phyloP scores from a whole-genome alignment of 2,888 invertebrate genomes.

The Xiphydria camelus region DNA sequence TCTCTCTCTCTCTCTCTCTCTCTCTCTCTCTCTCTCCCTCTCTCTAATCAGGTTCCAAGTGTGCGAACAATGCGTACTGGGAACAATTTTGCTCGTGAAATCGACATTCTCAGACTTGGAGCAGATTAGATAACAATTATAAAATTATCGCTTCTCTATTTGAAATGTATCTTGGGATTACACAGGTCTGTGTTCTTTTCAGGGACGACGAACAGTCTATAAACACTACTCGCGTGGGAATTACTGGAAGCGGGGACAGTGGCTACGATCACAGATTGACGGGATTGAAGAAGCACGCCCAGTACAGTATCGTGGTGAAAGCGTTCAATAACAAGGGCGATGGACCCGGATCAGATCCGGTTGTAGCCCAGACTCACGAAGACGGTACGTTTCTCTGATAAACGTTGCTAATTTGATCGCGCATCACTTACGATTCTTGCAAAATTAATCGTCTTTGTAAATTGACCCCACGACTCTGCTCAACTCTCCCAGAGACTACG shows the following conservation, averaged over 20 bases:
- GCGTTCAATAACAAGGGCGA: slow-evolving; percentile 86
- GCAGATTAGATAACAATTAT: too few relatives aligned
- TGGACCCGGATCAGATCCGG: slow-evolving; percentile 81
- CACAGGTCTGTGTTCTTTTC: slow-evolving; percentile 1
- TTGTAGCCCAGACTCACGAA: slow-evolving; percentile 79
- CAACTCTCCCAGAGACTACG: neutral
- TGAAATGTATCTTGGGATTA: too few relatives aligned
- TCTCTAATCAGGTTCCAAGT: too few relatives aligned
- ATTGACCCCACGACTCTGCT: too few relatives aligned
- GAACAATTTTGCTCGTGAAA: too few relatives aligned
- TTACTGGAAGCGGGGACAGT: slow-evolving; percentile 59
- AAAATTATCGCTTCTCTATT: too few relatives aligned
- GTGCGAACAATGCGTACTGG: too few relatives aligned
- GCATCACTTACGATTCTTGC: too few relatives aligned
- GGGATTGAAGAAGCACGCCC: slow-evolving; percentile 77
- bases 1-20: neutral
- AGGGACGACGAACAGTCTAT: slow-evolving; percentile 45
- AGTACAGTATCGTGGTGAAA: slow-evolving; percentile 82
- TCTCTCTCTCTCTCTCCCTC: neutral
- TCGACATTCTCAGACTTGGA: too few relatives aligned
- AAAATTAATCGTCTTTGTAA: too few relatives aligned
- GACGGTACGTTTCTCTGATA: too few relatives aligned
- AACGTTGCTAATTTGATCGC: too few relatives aligned
- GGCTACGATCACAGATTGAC: slow-evolving; percentile 62
- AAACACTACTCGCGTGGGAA: slow-evolving; percentile 50